Evolutionary conservation across 2,113 vertebrate species (phyloP).

Genomic region (Gila orcuttii): DNA sequence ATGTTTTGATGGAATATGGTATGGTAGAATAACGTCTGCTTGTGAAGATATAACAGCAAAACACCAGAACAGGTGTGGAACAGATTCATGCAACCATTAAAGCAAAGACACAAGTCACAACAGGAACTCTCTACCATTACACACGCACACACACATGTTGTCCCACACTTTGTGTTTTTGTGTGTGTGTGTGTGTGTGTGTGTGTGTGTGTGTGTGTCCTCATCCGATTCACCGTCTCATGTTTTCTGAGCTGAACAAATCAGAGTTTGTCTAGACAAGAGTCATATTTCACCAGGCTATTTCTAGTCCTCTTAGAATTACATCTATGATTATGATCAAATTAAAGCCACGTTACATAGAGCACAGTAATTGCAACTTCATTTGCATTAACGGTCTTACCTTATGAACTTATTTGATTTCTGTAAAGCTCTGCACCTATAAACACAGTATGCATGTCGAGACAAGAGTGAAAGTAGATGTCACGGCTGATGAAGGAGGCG

Average conservation of each 20-base stretch:
- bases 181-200: no score
- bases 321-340: not conserved
- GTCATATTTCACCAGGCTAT: not conserved
- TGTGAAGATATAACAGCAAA: not conserved
- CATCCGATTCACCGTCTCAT: not conserved
- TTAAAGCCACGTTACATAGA: slow-evolving; percentile 6
- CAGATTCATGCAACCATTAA: not conserved
- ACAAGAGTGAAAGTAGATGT: not conserved
- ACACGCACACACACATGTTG: not conserved
- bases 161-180: no score
- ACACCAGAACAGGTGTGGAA: not conserved
- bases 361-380: not conserved
- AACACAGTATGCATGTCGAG: not conserved
- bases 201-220: not conserved
- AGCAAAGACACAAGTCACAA: not conserved
- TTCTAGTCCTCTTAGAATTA: not conserved
- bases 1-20: no score
- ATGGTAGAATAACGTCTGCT: not conserved
- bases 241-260: not conserved
- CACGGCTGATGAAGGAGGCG: not conserved
- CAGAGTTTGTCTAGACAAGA: not conserved
- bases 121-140: not conserved
- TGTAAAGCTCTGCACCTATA: not conserved
- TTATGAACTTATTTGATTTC: not conserved
- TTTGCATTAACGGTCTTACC: not conserved